Conservation (phyloP, 2,888 invertebrate genomes). For the Lithosia quadra region DNA sequence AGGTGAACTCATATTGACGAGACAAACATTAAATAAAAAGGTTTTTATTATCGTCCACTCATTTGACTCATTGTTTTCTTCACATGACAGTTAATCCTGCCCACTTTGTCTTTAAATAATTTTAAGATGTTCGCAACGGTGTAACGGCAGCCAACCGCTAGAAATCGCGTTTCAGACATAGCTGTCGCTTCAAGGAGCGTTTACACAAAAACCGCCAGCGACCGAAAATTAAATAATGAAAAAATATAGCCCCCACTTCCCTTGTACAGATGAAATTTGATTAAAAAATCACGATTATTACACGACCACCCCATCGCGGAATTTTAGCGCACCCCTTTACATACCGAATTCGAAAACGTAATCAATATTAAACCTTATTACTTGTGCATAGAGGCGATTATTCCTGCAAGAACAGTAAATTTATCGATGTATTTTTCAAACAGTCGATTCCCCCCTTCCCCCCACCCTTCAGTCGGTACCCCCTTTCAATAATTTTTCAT, state of each 20-base stretch:
- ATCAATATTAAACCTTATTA: constrained; percentile 47
- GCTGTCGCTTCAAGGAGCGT: constrained; percentile 82
- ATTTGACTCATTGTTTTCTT: too few species aligned
- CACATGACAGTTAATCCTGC: too few species aligned
- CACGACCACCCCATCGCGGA: constrained; percentile 76
- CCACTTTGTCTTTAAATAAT: background rate
- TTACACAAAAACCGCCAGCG: constrained; percentile 70
- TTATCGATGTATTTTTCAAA: constrained; percentile 69
- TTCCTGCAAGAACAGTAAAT: constrained; percentile 46
- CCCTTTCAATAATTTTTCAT: constrained; percentile 87
- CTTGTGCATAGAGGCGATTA: constrained; percentile 29
- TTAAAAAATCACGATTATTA: constrained; percentile 88
- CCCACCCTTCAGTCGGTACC: constrained; percentile 69
- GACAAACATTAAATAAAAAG: too few species aligned
- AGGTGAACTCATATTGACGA: too few species aligned
- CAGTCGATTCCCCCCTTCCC: constrained; percentile 76
- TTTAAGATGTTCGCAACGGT: constrained; percentile 43
- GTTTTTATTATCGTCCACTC: too few species aligned
- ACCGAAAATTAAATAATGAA: constrained; percentile 87
- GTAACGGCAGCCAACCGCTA: constrained; percentile 65
- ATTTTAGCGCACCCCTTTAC: constrained; percentile 59
- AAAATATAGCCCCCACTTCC: constrained; percentile 86
- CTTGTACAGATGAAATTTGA: constrained; percentile 87
- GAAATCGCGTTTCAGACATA: constrained; percentile 78
- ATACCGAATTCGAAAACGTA: constrained; percentile 26